A percentile compares a stretch with the other conserved stretches of the same genome.
phyloP scores from a whole-genome alignment of 2,797 vertebrate species.

The Lutjanus argentimaculatus region DNA sequence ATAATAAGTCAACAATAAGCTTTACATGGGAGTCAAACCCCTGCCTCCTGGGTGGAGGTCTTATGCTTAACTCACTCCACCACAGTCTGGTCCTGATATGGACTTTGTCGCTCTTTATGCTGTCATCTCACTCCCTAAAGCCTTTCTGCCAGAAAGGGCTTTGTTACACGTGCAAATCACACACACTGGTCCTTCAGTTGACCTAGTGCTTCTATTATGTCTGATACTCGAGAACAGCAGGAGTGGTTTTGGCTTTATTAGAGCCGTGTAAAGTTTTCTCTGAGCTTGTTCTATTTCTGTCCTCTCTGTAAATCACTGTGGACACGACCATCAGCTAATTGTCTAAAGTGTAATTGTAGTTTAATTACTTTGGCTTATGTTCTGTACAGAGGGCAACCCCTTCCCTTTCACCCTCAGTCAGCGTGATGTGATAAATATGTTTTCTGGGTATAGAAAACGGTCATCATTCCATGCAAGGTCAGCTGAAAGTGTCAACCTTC shows the following conservation, averaged over 20 bases:
- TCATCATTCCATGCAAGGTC: slow-evolving; percentile 41
- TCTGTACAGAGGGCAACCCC: slow-evolving; percentile 21
- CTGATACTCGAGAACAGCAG: neutral
- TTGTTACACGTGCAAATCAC: too few species aligned
- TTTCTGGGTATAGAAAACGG: slow-evolving; percentile 40
- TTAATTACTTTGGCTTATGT: slow-evolving; percentile 53
- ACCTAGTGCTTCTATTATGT: neutral
- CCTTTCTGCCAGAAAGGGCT: too few species aligned
- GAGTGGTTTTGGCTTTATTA: neutral
- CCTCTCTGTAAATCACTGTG: slow-evolving; percentile 38
- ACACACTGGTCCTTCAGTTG: neutral
- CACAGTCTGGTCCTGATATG: too few species aligned
- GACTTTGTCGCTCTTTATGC: too few species aligned
- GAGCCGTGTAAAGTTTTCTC: neutral
- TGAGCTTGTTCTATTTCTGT: slow-evolving; percentile 28
- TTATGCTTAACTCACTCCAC: too few species aligned
- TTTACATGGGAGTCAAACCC: too few species aligned
- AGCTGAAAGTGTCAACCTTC: slow-evolving; percentile 41
- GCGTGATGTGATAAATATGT: slow-evolving; percentile 46
- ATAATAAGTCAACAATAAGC: too few species aligned
- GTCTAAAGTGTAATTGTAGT: slow-evolving; percentile 45
- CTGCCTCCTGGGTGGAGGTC: too few species aligned
- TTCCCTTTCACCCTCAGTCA: slow-evolving; percentile 25
- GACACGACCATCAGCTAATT: slow-evolving; percentile 41
- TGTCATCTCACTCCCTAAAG: too few species aligned